Conservation (phyloP, 2,113 vertebrate genomes). For the Agapornis roseicollis region DNA sequence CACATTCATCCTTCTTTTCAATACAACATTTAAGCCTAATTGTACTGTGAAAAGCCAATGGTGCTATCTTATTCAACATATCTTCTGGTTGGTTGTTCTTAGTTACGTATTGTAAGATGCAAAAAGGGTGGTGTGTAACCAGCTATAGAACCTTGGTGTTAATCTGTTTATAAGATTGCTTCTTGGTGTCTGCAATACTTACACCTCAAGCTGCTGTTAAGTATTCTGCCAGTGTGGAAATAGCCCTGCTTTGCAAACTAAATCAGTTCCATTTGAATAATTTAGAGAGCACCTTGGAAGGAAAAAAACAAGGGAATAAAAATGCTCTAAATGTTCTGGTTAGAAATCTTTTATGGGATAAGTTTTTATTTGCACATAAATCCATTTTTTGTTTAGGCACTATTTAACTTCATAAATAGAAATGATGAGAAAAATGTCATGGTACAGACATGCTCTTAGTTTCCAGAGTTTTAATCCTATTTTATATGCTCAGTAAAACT, state of each 20-base stretch:
- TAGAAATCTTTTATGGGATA: background rate
- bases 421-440: background rate
- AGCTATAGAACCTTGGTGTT: background rate
- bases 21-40: background rate
- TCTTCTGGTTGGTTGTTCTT: background rate
- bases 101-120: background rate
- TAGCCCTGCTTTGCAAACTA: background rate
- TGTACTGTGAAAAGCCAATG: background rate
- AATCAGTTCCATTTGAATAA: background rate
- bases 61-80: background rate
- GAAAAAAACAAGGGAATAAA: background rate
- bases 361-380: background rate
- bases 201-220: background rate
- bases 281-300: background rate
- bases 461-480: background rate
- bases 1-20: background rate
- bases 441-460: background rate
- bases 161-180: slow-evolving; percentile 12
- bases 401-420: background rate
- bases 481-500: background rate
- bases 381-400: background rate
- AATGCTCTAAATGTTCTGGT: background rate
- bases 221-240: background rate
- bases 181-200: background rate
- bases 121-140: background rate